Conservation (phyloP, 2,113 vertebrate species). For the Prietella phreatophila region DNA sequence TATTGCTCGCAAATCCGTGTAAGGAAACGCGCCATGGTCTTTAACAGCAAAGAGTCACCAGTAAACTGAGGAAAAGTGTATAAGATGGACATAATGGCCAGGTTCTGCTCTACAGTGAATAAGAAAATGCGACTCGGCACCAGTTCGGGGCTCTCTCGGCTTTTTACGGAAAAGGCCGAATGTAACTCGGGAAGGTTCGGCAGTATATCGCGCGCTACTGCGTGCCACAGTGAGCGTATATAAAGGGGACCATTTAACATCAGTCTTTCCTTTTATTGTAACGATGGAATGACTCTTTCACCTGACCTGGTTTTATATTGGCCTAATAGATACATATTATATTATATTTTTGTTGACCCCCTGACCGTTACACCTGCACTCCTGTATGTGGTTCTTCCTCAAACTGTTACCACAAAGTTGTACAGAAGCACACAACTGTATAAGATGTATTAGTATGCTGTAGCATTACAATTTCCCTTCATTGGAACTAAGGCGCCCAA, state of each 20-base stretch:
- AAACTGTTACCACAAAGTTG: neutral
- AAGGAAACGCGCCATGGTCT: slow-evolving; percentile 29
- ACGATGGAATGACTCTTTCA: neutral
- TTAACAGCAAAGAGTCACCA: slow-evolving; percentile 40
- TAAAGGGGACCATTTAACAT: neutral
- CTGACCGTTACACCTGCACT: neutral
- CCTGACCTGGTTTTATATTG: neutral
- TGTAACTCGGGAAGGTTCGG: slow-evolving; percentile 44
- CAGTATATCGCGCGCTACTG: neutral
- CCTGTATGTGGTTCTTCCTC: neutral
- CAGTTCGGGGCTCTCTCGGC: slow-evolving; percentile 47
- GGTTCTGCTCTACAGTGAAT: slow-evolving; percentile 43
- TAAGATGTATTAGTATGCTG: neutral
- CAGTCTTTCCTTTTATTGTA: neutral
- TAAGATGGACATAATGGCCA: slow-evolving; percentile 37
- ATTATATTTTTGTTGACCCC: neutral
- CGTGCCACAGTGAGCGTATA: neutral
- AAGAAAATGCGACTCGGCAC: slow-evolving; percentile 47
- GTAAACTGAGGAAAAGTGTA: slow-evolving; percentile 27
- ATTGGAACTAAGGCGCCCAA: neutral
- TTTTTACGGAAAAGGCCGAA: slow-evolving; percentile 45
- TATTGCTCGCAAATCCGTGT: neutral
- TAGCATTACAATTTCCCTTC: neutral
- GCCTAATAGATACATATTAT: neutral
- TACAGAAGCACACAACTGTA: neutral